Conservation (phyloP, 2,888 invertebrate genomes). For the Xiphydria camelus region DNA sequence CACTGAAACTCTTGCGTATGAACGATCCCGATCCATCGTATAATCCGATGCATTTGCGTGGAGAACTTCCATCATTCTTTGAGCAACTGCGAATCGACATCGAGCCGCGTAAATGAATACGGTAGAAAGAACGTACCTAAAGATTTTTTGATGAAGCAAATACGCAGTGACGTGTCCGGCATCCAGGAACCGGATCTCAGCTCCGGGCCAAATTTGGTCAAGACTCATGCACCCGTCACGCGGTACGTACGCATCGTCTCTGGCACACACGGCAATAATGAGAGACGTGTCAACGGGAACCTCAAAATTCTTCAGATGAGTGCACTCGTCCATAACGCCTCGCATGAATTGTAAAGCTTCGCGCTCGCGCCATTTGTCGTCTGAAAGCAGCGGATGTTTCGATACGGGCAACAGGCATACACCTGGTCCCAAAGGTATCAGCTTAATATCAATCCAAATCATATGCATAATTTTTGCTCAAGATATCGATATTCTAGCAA, state of each 20-base stretch:
- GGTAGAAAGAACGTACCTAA: conserved; percentile 67
- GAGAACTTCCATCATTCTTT: too few species aligned
- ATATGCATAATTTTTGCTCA: too few species aligned
- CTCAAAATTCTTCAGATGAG: conserved; percentile 92
- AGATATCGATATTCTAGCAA: too few species aligned
- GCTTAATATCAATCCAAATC: too few species aligned
- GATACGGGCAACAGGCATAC: conserved; percentile 48
- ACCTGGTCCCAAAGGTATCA: conserved; percentile 39
- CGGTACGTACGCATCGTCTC: conserved; percentile 89
- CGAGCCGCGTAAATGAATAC: too few species aligned
- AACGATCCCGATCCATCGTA: too few species aligned
- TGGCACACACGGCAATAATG: conserved; percentile 88
- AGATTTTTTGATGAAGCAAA: conserved; percentile 81
- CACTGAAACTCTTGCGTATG: not conserved
- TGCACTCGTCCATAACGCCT: conserved; percentile 98
- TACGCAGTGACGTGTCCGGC: conserved; percentile 91
- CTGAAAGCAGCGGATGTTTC: conserved; percentile 42
- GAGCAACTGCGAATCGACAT: too few species aligned
- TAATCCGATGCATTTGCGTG: too few species aligned
- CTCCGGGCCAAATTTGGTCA: conserved; percentile 91
- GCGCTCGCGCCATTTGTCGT: conserved; percentile 69
- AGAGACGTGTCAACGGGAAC: conserved; percentile 84
- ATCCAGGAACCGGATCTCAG: conserved; percentile 83
- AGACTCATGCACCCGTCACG: conserved; percentile 79
- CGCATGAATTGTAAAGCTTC: conserved; percentile 93